Evolutionary conservation across 2,888 invertebrate species (phyloP), one percentile per base, ranked within the genome.

Genomic region (Orthosia gothica): DNA sequence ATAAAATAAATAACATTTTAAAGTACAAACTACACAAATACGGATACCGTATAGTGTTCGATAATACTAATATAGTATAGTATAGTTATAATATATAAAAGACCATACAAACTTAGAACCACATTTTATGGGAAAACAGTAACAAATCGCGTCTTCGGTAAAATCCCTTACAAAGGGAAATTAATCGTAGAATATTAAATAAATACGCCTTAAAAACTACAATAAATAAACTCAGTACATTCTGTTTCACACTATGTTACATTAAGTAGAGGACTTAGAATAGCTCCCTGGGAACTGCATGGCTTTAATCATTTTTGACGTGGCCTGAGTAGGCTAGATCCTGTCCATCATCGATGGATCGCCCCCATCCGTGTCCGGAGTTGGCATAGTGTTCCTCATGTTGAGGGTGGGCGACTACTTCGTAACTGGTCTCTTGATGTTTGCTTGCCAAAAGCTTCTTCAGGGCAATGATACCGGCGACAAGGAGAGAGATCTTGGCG

Each of bases 401-500:
- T 85, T 97, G 97, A 32, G 97, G 97, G 88, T 97, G 97, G 23
- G 97, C 97, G 0, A 98, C 97, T 0, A 98, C 98, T 91, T 98
- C 98, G 91, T 98, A 98, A 89, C 98, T 98, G 84, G 98, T 97
- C 64, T 97, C 97, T 73, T 97, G 95, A 79, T 97, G 97, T 91
- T 98, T 98, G 90, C 97, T 97, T 67, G 97, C 98, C 79, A 98
- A 93, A 45, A 98, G 97, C 91, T 98, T 98, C 94, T 97, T 97
- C 90, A 97, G 88, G 26, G 96, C 97, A 89, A 98, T 97, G 89
- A 98, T 97, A 89, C 97, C 97, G 79, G 98, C 97, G 82, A 98
- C 97, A 62, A 98, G 97, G 55, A 99, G 97, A 0, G 98, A 97
- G 88, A 98, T 97, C 97, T 99, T 99, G 92, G 98, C 98, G 87